Conservation (phyloP, 2,888 invertebrate genomes). For the Nematopogon swammerdamellus region DNA sequence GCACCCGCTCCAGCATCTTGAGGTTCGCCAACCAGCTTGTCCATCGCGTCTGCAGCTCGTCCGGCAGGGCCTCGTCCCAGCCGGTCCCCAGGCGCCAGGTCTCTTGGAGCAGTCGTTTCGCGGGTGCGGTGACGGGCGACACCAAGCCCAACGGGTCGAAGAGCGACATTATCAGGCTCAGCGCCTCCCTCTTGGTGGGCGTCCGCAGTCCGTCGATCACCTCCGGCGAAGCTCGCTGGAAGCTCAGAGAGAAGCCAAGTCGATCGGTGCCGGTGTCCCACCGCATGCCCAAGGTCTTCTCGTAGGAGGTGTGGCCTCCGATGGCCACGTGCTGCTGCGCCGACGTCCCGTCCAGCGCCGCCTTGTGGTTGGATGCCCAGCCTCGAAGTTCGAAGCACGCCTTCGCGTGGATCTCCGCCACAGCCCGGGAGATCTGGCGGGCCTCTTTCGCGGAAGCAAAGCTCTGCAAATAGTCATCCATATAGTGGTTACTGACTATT, state of each 20-base stretch:
- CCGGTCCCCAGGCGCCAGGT: slow-evolving; percentile 8
- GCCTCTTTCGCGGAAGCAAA: no score
- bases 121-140: slow-evolving; percentile 1
- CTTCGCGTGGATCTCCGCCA: background rate
- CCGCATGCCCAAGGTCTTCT: no score
- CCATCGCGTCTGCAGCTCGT: background rate
- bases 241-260: no score
- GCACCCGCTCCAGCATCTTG: slow-evolving; percentile 7
- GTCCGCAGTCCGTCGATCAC: background rate
- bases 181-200: slow-evolving; percentile 13
- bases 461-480: no score
- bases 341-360: no score
- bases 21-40: background rate
- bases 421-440: background rate
- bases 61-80: slow-evolving; percentile 11
- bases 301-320: no score
- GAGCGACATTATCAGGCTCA: slow-evolving; percentile 15
- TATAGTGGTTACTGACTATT: no score
- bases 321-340: no score
- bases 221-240: no score
- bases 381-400: background rate
- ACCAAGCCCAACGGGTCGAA: slow-evolving; percentile 17
- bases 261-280: no score
- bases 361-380: background rate
- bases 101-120: slow-evolving; percentile 5